Evolutionary conservation across 2,888 invertebrate genomes (phyloP).

Genomic region (Holacanthella duospinosa): DNA sequence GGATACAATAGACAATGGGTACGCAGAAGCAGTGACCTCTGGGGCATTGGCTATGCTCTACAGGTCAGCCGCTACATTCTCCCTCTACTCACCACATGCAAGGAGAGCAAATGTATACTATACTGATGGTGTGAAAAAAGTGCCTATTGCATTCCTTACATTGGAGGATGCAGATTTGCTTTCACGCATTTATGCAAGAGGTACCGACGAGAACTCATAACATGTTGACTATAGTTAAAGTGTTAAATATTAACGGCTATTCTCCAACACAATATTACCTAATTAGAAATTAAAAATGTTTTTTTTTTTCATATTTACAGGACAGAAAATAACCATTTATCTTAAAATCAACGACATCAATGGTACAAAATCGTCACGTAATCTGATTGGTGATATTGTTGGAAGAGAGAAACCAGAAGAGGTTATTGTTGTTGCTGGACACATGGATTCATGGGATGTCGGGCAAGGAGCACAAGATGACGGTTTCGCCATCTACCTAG

Average conservation of each 20-base stretch:
- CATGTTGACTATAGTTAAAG: too few species aligned
- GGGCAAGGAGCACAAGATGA: conserved; percentile 50
- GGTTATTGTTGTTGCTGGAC: conserved; percentile 7
- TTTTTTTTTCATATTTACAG: not conserved
- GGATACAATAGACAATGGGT: conserved; percentile 10
- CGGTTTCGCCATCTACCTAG: conserved; percentile 43
- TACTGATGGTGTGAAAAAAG: conserved; percentile 29
- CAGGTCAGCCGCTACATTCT: conserved; percentile 42
- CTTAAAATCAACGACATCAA: conserved; percentile 11
- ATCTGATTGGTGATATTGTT: conserved; percentile 12
- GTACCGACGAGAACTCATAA: too few species aligned
- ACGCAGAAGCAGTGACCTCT: conserved; percentile 39
- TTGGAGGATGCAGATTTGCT: conserved; percentile 44
- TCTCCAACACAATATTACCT: too few species aligned
- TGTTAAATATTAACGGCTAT: too few species aligned
- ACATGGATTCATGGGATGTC: conserved; percentile 39
- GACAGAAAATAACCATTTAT: conserved; percentile 8
- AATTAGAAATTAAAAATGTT: too few species aligned
- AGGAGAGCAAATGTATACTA: conserved; percentile 40
- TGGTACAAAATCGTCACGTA: conserved; percentile 3
- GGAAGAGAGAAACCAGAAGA: conserved; percentile 9
- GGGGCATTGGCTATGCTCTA: conserved; percentile 44
- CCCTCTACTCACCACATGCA: conserved; percentile 43
- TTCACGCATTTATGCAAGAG: conserved; percentile 40
- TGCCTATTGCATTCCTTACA: conserved; percentile 41